Conservation (phyloP, 2,888 invertebrate species). For the Parnassius orleans region DNA sequence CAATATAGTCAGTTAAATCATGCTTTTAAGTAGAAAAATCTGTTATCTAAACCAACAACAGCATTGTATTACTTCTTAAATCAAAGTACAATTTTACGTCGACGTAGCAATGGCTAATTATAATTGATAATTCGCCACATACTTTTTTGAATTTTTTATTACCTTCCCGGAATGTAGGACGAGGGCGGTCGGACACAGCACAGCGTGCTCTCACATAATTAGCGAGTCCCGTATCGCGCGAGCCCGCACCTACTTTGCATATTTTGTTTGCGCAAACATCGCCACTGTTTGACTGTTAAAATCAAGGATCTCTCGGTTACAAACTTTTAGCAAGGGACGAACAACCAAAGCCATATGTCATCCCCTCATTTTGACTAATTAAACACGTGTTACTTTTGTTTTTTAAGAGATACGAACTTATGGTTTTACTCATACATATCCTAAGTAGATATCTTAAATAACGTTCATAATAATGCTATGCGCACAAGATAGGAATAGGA, state of each 20-base stretch:
- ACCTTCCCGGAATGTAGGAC: conserved; percentile 66
- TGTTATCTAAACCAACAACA: too few relatives aligned
- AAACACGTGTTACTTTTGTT: conserved; percentile 42
- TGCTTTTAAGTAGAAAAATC: too few relatives aligned
- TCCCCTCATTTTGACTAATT: conserved; percentile 40
- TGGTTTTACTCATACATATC: not conserved
- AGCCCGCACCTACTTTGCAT: conserved; percentile 76
- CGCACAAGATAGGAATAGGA: too few relatives aligned
- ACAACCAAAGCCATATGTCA: conserved; percentile 50
- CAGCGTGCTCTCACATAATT: conserved; percentile 75
- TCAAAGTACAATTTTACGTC: conserved; percentile 25
- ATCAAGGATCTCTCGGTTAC: conserved; percentile 62
- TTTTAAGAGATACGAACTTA: too few relatives aligned
- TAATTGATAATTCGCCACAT: conserved; percentile 71
- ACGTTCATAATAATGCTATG: too few relatives aligned
- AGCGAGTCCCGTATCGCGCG: conserved; percentile 66
- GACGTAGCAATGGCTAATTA: conserved; percentile 57
- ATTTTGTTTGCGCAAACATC: conserved; percentile 76
- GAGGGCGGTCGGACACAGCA: conserved; percentile 53
- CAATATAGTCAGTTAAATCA: too few relatives aligned
- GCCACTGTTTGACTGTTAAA: conserved; percentile 74
- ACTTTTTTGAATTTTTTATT: conserved; percentile 73
- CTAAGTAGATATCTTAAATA: too few relatives aligned
- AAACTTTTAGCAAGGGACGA: conserved; percentile 54
- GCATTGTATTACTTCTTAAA: not conserved